phyloP scores from a whole-genome alignment of 2,888 invertebrate genomes.

The Tinea semifulvella region DNA sequence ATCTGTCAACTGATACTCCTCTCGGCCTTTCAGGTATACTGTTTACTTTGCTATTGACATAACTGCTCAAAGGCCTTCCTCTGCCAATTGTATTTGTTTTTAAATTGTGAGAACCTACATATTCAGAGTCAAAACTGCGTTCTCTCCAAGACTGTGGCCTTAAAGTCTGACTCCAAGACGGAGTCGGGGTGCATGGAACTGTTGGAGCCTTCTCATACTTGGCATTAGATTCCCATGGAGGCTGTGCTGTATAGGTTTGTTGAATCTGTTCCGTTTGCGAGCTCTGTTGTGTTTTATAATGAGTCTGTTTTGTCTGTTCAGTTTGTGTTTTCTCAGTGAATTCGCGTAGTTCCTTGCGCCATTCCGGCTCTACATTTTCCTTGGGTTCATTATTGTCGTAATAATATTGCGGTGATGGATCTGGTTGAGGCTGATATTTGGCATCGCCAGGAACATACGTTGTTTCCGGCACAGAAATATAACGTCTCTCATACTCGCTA shows the following conservation, averaged over 20 bases:
- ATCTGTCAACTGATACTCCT: constrained; percentile 57
- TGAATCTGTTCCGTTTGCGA: no score
- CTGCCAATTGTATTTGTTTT: constrained; percentile 52
- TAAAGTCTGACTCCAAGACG: constrained; percentile 59
- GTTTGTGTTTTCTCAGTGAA: constrained; percentile 54
- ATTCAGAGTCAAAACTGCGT: constrained; percentile 55
- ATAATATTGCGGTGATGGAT: constrained; percentile 55
- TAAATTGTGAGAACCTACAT: constrained; percentile 47
- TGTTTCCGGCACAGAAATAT: constrained; percentile 55
- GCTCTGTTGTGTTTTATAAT: constrained; percentile 11
- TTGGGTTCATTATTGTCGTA: constrained; percentile 52
- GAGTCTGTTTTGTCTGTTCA: constrained; percentile 33
- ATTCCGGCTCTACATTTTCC: constrained; percentile 50
- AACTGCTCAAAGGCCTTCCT: constrained; percentile 49
- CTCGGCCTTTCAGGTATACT: constrained; percentile 42
- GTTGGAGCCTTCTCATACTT: constrained; percentile 39
- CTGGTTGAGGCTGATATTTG: constrained; percentile 51
- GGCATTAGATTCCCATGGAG: constrained; percentile 51
- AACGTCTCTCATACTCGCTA: constrained; percentile 58
- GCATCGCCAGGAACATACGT: constrained; percentile 52
- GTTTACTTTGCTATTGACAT: constrained; percentile 33
- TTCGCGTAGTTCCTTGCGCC: constrained; percentile 59
- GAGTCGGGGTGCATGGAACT: constrained; percentile 39
- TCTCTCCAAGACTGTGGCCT: constrained; percentile 54
- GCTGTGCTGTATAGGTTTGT: constrained; percentile 31